Evolutionary conservation across 2,113 vertebrate species (phyloP), one percentile per base, ranked within the genome.

Genomic region (Callipepla californica): DNA sequence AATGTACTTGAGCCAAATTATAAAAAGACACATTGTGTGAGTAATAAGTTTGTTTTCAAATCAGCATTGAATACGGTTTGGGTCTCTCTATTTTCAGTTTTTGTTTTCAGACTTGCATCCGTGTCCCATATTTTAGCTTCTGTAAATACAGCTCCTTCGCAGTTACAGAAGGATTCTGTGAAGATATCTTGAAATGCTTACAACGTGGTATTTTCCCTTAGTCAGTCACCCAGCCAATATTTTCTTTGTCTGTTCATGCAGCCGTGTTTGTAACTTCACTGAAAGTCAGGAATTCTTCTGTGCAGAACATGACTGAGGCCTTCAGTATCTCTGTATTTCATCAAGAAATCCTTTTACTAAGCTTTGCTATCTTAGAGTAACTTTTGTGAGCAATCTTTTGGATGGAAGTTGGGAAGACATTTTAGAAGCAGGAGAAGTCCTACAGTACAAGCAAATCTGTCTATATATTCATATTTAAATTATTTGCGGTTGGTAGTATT

Each of bases 271-370:
- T 92, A 81, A 81, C 80, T 93, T 84, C 84, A 83, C 21, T 86
- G 86, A 34, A 93, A 93, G 87, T 93, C 84, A 81, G 84, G 78
- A 87, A 93, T 95, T 95, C 51, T 91, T 85, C 47, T 94, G 65
- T 88, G 69, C 90, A 88, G 53, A 84, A 30, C 51, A 58, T 68
- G 50, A 68, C 92, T 84, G 93, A 79, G 57, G 44, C 51, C 19
- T 68, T 53, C 90, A 69, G 28, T 92, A 69, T 63, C 44, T 42
- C 32, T 82, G 30, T 53, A 55, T 80, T 95, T 93, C 23, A 68
- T 81, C 53, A 86, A 5, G 66, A 55, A 73, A 74, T 78, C 18
- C 34, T 80, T 91, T 74, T 80, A 66, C 18, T 84, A 78, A 77
- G 40, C n/a, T 69, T 12, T 81, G 16, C 61, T 93, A 11, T 94